A percentile compares a stretch with the other conserved stretches of the same genome.
phyloP scores from a whole-genome alignment of 2,888 invertebrate genomes.

The Hemicrepidius hirtus region DNA sequence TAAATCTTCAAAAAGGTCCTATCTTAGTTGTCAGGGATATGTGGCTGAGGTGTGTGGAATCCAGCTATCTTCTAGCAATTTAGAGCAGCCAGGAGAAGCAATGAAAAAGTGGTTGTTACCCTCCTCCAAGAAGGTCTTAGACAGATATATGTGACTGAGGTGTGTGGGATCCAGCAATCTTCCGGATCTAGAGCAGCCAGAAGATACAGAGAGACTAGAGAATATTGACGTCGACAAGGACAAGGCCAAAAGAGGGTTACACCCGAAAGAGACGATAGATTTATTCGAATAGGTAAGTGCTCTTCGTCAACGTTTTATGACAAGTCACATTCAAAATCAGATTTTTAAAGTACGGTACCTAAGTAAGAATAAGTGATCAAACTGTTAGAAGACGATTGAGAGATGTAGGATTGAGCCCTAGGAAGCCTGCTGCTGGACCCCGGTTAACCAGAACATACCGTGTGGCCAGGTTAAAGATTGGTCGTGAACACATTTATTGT shows the following conservation, averaged over 20 bases:
- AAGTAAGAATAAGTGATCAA: conserved; percentile 1
- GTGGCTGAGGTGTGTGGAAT: background rate
- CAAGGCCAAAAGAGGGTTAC: too few species aligned
- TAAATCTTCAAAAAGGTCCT: background rate
- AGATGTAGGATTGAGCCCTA: background rate
- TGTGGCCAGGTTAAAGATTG: background rate
- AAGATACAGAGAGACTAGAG: background rate
- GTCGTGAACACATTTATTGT: background rate
- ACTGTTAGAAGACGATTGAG: background rate
- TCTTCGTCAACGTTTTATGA: background rate
- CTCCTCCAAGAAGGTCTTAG: background rate
- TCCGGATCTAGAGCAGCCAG: background rate
- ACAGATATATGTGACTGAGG: background rate
- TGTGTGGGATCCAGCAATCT: background rate
- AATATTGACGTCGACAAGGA: background rate
- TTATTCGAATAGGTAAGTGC: background rate
- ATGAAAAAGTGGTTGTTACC: background rate
- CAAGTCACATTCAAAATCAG: background rate
- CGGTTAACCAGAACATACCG: background rate
- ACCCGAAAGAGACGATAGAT: background rate
- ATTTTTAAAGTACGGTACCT: background rate
- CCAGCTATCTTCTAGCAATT: background rate
- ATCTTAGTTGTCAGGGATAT: background rate
- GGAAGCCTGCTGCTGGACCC: background rate
- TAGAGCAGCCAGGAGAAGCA: background rate